Base-by-base conservation (phyloP, 2,113 vertebrate species). In the Campylomormyrus numenius region DNA sequence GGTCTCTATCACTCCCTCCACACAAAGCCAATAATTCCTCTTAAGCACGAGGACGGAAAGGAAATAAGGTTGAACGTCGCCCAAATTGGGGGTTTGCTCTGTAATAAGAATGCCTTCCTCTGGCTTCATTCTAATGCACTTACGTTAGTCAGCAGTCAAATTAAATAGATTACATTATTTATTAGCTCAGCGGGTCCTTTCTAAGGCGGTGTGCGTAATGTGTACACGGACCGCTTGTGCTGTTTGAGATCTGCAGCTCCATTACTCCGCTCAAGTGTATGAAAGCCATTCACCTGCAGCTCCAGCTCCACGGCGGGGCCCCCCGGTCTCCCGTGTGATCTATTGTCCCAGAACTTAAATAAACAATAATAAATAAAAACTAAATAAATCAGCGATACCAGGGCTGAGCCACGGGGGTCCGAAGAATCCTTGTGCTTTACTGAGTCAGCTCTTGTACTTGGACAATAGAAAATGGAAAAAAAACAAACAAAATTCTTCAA, bases 141-240 rank as follows among this genome's bases (percentile, higher is more conserved):
- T 48, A 85, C 24, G 42, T 4, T 45, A 53, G 27, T 87, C 31
- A 35, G 85, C 85, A 87, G 85, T 53, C 85, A 87, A 56, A 87
- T 87, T 31, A 87, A 35, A 53, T 52, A 53, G 85, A 87, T 87
- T 87, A 53, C 85, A 56, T 56, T 39, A 87, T 87, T 87, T 87
- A 87, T 87, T 53, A 87, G 85, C 85, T 56, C 53, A 87, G 49
- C 48, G n/a, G 50, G 85, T 5, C 50, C 48, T 87, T 53, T 87
- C 48, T 35, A 35, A 35, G 27, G 31, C 85, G 7, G n/a, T 27
- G n/a, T 17, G 50, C 31, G 15, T 56, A 87, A 52, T 56, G n/a
- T 53, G 50, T 27, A 53, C 39, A 48, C 8, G 3, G 42, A 4
- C 49, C 15, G 42, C n/a, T 35, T 5, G 1, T 24, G 8, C 50